These are phyloP conservation scores for Eulemur macaco DNA, from an alignment of 2,113 vertebrate genomes.

Conservation along the genomic window DNA sequence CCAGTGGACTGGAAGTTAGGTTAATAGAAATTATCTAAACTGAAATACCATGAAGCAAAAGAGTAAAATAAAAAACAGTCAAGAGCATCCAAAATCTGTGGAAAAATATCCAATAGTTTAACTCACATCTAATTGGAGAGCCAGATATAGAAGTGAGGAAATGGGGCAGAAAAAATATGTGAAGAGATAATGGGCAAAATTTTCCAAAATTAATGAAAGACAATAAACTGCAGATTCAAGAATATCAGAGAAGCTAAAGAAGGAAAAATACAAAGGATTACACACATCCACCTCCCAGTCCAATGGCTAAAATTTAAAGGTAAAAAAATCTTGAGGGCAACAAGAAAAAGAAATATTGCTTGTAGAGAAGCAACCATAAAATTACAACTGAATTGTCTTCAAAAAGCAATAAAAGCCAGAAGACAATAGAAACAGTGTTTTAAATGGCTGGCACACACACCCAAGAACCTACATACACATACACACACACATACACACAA, in stretches of 20 bases:
- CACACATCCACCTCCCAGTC: background rate
- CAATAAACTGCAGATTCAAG: background rate
- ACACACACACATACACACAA: background rate
- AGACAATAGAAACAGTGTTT: background rate
- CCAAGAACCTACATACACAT: background rate
- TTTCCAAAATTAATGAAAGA: conserved; percentile 36
- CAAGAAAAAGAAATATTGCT: background rate
- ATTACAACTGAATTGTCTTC: background rate
- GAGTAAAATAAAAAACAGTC: background rate
- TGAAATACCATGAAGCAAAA: background rate
- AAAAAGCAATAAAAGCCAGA: background rate
- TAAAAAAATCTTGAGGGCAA: background rate
- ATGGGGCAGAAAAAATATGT: background rate
- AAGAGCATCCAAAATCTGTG: too few species aligned
- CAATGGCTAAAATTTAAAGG: background rate
- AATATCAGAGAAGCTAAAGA: background rate
- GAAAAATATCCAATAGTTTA: background rate
- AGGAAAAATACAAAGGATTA: background rate
- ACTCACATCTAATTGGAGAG: background rate
- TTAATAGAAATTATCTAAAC: background rate
- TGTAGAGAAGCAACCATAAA: background rate
- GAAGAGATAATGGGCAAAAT: background rate
- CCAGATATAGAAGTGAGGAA: background rate
- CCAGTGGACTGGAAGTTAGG: background rate
- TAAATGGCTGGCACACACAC: background rate